Evolutionary conservation across 2,797 vertebrate species (phyloP), one percentile per base, ranked within the genome.

Genomic region (Karalla daura): DNA sequence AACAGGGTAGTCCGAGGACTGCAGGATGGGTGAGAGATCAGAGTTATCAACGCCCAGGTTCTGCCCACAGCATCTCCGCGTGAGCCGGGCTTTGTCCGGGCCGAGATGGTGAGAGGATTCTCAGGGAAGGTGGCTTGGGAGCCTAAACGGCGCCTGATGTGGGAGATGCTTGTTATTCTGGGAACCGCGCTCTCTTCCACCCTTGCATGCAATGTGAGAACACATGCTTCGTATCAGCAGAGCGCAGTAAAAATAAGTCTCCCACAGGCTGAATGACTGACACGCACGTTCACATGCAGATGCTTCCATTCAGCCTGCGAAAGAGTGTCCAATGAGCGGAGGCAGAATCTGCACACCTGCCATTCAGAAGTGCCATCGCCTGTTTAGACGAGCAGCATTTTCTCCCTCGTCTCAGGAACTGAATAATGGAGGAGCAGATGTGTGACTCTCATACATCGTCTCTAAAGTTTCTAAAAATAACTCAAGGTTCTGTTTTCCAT

Each of bases 191-290:
- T 73, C 65, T 81, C 33, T 63, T 75, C 50, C 61, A 50, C 39
- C 28, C 35, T 71, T 28, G 52, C 52, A 54, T 72, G 68, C 50
- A 3, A 68, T 53, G 54, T 44, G 37, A 83, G 40, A 85, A 83
- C 84, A 87, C 76, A 81, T 88, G 83, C 70, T 86, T 87, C 21
- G 14, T 65, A 87, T 88, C 76, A 79, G 63, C 17, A 17, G 24
- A 49, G 52, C 2, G 14, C 64, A 70, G 46, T 74, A 84, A 87
- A 87, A 78, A 70, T 41, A 61, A 63, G 55, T 64, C 62, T 70
- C 71, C 79, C 45, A n/a, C 62, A 81, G 75, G 63, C 79, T 66
- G 70, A 75, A 53, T 58, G 55, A 58, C 39, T 52, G 67, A 70
- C 70, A 58, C 47, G 13, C 61, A 76, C 20, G 10, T 46, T 79